Conservation (phyloP, 92 coral and sea anemone genomes). For the Porites cylindrica region DNA sequence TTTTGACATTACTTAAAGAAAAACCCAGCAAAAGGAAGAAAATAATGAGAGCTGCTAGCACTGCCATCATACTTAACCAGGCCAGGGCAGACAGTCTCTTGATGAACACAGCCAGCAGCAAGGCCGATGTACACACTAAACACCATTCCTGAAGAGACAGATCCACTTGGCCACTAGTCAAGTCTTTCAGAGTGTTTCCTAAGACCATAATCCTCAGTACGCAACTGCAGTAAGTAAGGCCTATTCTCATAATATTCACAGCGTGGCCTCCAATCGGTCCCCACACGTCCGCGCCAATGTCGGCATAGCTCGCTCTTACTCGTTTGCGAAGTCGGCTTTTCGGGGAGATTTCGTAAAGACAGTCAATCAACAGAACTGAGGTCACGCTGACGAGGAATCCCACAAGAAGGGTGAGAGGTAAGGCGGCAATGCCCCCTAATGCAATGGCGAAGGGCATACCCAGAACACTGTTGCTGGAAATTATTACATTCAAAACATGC, state of each 20-base stretch:
- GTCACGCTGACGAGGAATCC: constrained; percentile 73
- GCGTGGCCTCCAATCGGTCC: constrained; percentile 84
- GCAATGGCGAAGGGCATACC: constrained; percentile 84
- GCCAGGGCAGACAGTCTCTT: constrained; percentile 73
- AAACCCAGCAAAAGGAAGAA: constrained; percentile 66
- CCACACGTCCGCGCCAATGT: constrained; percentile 85
- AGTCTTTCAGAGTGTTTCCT: constrained; percentile 66
- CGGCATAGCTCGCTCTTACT: constrained; percentile 84
- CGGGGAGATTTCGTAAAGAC: constrained; percentile 85
- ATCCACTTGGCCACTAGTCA: constrained; percentile 39
- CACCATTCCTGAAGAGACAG: constrained; percentile 70
- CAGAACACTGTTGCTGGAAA: constrained; percentile 72
- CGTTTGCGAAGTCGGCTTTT: constrained; percentile 83
- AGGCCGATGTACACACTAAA: constrained; percentile 58
- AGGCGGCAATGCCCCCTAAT: constrained; percentile 75
- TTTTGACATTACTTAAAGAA: constrained; percentile 57
- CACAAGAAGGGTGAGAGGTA: constrained; percentile 57
- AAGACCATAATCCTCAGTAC: constrained; percentile 73
- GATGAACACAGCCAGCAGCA: constrained; percentile 73
- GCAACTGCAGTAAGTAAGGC: constrained; percentile 67
- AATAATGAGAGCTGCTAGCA: constrained; percentile 65
- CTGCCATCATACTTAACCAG: constrained; percentile 87
- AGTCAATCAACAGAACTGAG: constrained; percentile 69
- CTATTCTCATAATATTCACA: constrained; percentile 73
- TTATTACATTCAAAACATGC: constrained; percentile 84